These are phyloP conservation scores for Hesperia comma DNA, from an alignment of 2,888 invertebrate species.

Conservation along the genomic window DNA sequence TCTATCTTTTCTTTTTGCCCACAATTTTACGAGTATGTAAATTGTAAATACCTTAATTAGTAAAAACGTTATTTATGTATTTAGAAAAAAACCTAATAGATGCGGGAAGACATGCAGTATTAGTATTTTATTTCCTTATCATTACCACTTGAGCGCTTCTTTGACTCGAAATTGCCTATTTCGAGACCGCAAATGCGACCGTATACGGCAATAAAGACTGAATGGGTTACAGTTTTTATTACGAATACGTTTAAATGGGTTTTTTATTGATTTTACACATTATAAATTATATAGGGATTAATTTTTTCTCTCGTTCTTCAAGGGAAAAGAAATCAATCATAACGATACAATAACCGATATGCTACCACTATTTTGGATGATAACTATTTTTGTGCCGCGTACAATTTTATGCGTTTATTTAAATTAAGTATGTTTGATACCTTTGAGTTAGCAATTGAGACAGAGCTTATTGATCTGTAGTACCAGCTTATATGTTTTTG, in stretches of 20 bases:
- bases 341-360: too few species aligned
- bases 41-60: too few species aligned
- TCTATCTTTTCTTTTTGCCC: too few species aligned
- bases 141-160: slow-evolving; percentile 33
- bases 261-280: slow-evolving; percentile 20
- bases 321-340: too few species aligned
- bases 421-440: too few species aligned
- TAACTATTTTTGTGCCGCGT: too few species aligned
- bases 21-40: too few species aligned
- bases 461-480: too few species aligned
- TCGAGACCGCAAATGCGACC: slow-evolving; percentile 27
- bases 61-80: not conserved
- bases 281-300: not conserved
- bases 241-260: slow-evolving; percentile 22
- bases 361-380: too few species aligned
- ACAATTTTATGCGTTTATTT: too few species aligned
- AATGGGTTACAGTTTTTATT: slow-evolving; percentile 34
- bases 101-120: slow-evolving; percentile 10
- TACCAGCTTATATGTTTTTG: too few species aligned
- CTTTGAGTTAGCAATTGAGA: too few species aligned
- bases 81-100: slow-evolving; percentile 11
- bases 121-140: slow-evolving; percentile 32
- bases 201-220: slow-evolving; percentile 30
- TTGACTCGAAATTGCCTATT: slow-evolving; percentile 34
- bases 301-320: not conserved